Evolutionary conservation across 2,888 invertebrate genomes (phyloP).

Genomic region (Campoletis raptor): DNA sequence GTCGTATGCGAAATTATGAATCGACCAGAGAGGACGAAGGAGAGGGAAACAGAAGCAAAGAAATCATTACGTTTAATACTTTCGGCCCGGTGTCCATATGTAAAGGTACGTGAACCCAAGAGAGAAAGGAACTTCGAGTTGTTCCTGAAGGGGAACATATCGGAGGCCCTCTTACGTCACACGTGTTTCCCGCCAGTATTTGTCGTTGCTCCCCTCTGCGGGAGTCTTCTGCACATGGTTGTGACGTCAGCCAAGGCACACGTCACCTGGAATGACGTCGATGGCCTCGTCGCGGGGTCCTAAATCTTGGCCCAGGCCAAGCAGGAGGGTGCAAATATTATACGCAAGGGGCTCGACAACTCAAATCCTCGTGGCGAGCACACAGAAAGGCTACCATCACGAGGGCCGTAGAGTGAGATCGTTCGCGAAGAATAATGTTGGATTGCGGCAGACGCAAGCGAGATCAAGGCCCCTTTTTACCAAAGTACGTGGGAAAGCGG

Average conservation of each 20-base stretch:
- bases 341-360: conserved; percentile 67
- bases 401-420: conserved; percentile 64
- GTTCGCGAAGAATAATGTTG: conserved; percentile 74
- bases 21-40: conserved; percentile 49
- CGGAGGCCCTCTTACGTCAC: conserved; percentile 73
- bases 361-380: conserved; percentile 69
- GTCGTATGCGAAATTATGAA: conserved; percentile 63
- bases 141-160: not conserved
- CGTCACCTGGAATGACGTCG: conserved; percentile 81
- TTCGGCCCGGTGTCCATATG: conserved; percentile 38
- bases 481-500: conserved; percentile 82
- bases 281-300: conserved; percentile 67
- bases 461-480: conserved; percentile 55
- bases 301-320: conserved; percentile 54
- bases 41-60: conserved; percentile 64
- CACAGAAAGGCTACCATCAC: conserved; percentile 37
- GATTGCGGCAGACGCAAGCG: conserved; percentile 75
- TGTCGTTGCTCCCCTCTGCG: conserved; percentile 58
- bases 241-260: conserved; percentile 80
- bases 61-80: conserved; percentile 70
- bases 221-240: conserved; percentile 73
- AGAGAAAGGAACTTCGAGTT: conserved; percentile 16
- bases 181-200: conserved; percentile 65
- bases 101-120: conserved; percentile 20
- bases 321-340: conserved; percentile 71